Evolutionary conservation across 2,888 invertebrate genomes (phyloP), one percentile per base, ranked within the genome.

Genomic region (Yponomeuta cagnagella): DNA sequence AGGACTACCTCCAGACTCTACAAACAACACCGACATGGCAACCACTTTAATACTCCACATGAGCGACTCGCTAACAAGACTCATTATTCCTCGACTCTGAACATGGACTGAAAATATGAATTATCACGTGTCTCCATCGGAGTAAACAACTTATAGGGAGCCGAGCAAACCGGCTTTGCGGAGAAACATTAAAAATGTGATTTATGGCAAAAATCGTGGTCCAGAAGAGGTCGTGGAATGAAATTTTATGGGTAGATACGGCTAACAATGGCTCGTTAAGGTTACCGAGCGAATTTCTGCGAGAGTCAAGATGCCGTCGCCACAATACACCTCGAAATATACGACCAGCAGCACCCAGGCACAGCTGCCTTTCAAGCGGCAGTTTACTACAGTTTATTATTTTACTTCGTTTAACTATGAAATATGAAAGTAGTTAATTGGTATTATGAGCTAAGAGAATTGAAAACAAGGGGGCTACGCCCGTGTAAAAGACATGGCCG

Each of bases 391-490:
- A 23, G 23, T 23, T 23, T 23, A 23, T 23, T 58, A 58, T 63
- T 70, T 70, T 70, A 70, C 63, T 70, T 65, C 12, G 23, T 30
- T 77, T 80, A 82, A 80, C 78, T 78, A 81, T 80, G 83, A 87
- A 80, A 81, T 84, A 86, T 85, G 85, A 83, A 86, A 76, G 82
- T 84, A 64, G 85, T 85, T 90, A 90, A 90, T 90, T 90, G 89
- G 87, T 87, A 86, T 88, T 87, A 89, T 82, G 85, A 82, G 81
- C 80, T 81, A 82, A 81, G 83, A 84, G 84, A 81, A 81, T 82
- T 80, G 82, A 84, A 76, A 73, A 71, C 71, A 74, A 77, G 85
- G 84, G 86, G 85, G 83, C 82, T 82, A 78, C 76, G 77, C 74
- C 80, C 82, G 77, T 80, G 77, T 78, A 82, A 78, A 81, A 82